phyloP scores from a whole-genome alignment of 2,888 invertebrate genomes.

The Kryphioiulus occultus region DNA sequence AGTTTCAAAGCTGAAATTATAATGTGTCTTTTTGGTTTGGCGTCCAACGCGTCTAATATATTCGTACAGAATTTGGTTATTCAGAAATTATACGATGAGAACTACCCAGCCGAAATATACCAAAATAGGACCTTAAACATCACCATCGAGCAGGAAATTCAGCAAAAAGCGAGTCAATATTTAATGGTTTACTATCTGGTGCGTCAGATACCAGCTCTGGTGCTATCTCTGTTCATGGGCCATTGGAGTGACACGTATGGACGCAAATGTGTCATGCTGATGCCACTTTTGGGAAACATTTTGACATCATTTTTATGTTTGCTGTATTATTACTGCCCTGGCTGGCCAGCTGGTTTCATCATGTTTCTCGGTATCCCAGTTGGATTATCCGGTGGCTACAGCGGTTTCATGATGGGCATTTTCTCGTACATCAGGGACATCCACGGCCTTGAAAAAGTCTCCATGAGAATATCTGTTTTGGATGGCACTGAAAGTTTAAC shows the following conservation, averaged over 20 bases:
- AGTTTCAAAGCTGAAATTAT: neutral
- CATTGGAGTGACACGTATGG: constrained; percentile 45
- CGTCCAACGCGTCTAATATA: neutral
- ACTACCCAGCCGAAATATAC: neutral
- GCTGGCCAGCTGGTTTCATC: neutral
- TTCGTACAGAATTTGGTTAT: neutral
- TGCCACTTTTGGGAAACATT: neutral
- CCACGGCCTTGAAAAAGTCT: neutral
- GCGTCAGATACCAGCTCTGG: neutral
- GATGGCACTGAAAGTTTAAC: constrained; percentile 33
- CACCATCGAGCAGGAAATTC: neutral
- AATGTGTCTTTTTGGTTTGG: neutral
- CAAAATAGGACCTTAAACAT: neutral
- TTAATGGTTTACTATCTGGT: neutral
- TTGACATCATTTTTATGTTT: neutral
- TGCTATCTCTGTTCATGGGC: constrained; percentile 41
- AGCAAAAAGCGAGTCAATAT: neutral
- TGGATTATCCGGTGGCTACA: constrained; percentile 44
- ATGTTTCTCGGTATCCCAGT: constrained; percentile 24
- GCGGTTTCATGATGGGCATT: constrained; percentile 44
- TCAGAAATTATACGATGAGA: neutral
- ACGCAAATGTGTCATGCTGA: neutral
- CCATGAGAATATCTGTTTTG: constrained; percentile 39
- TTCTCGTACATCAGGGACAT: constrained; percentile 39
- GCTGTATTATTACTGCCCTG: neutral